phyloP scores from a whole-genome alignment of 1,140 invertebrate species.

The Drosophila navojoa region DNA sequence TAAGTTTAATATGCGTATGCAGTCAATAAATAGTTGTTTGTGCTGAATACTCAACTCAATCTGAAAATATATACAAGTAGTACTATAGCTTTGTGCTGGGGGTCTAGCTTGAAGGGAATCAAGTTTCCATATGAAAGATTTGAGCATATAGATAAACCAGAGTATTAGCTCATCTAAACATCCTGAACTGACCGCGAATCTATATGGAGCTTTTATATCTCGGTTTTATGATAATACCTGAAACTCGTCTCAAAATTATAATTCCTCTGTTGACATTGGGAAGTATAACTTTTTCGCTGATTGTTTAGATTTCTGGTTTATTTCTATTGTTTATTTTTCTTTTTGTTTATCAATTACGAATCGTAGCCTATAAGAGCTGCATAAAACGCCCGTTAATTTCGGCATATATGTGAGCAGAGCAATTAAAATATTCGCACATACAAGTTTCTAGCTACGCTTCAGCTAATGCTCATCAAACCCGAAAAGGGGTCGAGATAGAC shows the following conservation, averaged over 20 bases:
- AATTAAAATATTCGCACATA: slow-evolving; percentile 41
- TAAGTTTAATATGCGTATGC: too few relatives aligned
- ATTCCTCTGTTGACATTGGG: background rate
- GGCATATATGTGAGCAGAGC: slow-evolving; percentile 28
- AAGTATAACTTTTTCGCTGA: background rate
- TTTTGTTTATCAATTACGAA: background rate
- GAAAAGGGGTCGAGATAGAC: background rate
- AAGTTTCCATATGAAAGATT: background rate
- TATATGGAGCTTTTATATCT: too few relatives aligned
- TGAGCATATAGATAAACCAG: background rate
- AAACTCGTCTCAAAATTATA: background rate
- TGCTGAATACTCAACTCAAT: too few relatives aligned
- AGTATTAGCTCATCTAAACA: too few relatives aligned
- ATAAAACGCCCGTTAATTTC: slow-evolving; percentile 34
- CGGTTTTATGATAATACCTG: background rate
- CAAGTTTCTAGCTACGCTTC: background rate
- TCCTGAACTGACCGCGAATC: too few relatives aligned
- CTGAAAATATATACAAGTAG: too few relatives aligned
- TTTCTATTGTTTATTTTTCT: background rate
- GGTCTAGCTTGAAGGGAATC: background rate
- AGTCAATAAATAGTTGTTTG: too few relatives aligned
- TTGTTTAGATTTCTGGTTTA: slow-evolving; percentile 19
- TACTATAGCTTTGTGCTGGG: too few relatives aligned
- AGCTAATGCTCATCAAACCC: background rate
- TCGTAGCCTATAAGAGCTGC: slow-evolving; percentile 1